phyloP scores from a whole-genome alignment of 2,113 vertebrate genomes.

The Microtus pennsylvanicus region DNA sequence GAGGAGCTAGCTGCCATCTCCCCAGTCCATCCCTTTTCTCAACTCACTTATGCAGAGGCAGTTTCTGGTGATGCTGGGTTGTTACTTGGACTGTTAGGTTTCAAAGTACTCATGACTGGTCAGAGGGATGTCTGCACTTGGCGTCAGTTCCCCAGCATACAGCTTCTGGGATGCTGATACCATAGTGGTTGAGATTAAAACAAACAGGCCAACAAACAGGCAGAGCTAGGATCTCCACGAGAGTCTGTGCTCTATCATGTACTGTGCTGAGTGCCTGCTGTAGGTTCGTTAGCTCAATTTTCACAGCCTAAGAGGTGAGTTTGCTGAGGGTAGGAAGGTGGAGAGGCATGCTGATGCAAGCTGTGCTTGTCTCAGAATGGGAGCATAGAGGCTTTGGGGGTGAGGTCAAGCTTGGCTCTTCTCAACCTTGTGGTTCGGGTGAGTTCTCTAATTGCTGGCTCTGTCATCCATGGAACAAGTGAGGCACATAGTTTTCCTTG shows the following conservation, averaged over 20 bases:
- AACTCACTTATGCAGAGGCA: neutral
- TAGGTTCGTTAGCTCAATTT: neutral
- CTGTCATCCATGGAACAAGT: neutral
- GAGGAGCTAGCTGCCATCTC: no score
- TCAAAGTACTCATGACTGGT: neutral
- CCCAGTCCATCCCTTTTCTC: neutral
- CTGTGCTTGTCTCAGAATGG: neutral
- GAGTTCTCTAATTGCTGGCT: neutral
- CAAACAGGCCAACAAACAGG: neutral
- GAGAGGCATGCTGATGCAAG: neutral
- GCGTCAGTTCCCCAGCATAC: neutral
- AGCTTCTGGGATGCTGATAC: rapidly evolving
- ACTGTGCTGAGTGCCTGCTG: rapidly evolving
- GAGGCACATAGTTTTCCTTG: neutral
- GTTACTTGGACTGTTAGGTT: neutral
- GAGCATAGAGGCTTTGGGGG: neutral
- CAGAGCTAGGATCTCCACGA: no score
- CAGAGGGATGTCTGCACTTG: neutral
- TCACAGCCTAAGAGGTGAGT: neutral
- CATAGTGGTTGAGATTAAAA: neutral
- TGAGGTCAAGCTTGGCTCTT: neutral
- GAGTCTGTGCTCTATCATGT: neutral
- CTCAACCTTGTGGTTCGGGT: neutral
- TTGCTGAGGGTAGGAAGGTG: rapidly evolving
- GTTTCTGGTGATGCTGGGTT: neutral